Base-by-base conservation (phyloP, 2,888 invertebrate genomes). In the Tinea trinotella region DNA sequence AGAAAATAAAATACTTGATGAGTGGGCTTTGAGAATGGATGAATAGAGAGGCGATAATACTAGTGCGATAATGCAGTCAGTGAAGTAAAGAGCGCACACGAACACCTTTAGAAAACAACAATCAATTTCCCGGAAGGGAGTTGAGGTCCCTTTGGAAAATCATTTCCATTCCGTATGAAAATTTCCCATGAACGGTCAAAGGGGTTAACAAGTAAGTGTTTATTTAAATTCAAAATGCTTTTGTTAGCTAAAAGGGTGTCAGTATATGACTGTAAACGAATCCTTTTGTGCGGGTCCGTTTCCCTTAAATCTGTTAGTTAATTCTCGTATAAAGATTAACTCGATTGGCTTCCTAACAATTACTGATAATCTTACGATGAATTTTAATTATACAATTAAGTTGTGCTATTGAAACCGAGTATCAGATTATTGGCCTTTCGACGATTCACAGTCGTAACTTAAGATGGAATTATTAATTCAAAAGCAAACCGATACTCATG, bases 171-270 rank as follows among this genome's bases (percentile, higher is more conserved):
- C 75, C 74, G 72, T 80, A 78, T 77, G 84, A 81, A 85, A 85
- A 82, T 84, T 79, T 76, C 81, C 78, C 76, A 72, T 74, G 65
- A 74, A 72, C 81, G 82, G 84, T 82, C 83, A 84, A 85, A 84
- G 83, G 57, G 85, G 85, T 83, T 80, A 81, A 76, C 81, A 67
- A 78, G 82, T 83, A 75, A 74, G 71, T 83, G 83, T 84, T 83
- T 84, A 83, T 84, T 83, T 78, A 76, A 79, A 82, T 81, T 78
- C 74, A 49, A 48, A 54, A 54, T 66, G 73, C 82, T 79, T 84
- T 83, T 83, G 84, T 84, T 80, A 76, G 79, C 78, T 76, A 79
- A 79, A 82, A 82, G 82, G 81, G 83, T 75, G 83, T 84, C 75
- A 80, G 76, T 75, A 77, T 78, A 80, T 81, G 53, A 52, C 35